Conservation (phyloP, 2,888 invertebrate species). For the Trachelus iudaicus region DNA sequence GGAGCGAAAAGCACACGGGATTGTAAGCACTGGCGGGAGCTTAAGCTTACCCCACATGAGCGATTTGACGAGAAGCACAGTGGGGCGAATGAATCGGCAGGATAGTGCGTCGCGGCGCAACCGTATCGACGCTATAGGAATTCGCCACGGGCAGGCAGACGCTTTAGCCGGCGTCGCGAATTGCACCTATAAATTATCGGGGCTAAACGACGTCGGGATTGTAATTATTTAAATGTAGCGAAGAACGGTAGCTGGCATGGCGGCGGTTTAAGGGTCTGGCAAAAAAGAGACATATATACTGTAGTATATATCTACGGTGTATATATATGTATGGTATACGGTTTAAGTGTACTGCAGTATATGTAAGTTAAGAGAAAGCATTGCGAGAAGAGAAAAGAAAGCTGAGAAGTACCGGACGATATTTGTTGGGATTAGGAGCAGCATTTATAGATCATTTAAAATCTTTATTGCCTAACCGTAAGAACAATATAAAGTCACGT, state of each 20-base stretch:
- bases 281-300: background rate
- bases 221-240: conserved; percentile 63
- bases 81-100: background rate
- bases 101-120: background rate
- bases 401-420: background rate
- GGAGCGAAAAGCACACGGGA: conserved; percentile 22
- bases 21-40: conserved; percentile 17
- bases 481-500: background rate
- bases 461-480: background rate
- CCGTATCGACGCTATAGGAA: conserved; percentile 14
- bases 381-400: background rate
- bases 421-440: background rate
- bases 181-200: conserved; percentile 63
- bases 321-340: no score
- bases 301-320: background rate
- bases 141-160: conserved; percentile 29
- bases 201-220: conserved; percentile 58
- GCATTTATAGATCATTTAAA: background rate
- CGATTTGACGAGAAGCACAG: background rate
- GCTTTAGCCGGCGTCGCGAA: conserved; percentile 48
- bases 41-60: background rate
- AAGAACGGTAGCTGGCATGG: conserved; percentile 16
- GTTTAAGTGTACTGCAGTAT: background rate
- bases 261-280: background rate
- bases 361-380: background rate